Evolutionary conservation across 1,140 invertebrate genomes (phyloP).

Genomic region (Pectinophora gossypiella): DNA sequence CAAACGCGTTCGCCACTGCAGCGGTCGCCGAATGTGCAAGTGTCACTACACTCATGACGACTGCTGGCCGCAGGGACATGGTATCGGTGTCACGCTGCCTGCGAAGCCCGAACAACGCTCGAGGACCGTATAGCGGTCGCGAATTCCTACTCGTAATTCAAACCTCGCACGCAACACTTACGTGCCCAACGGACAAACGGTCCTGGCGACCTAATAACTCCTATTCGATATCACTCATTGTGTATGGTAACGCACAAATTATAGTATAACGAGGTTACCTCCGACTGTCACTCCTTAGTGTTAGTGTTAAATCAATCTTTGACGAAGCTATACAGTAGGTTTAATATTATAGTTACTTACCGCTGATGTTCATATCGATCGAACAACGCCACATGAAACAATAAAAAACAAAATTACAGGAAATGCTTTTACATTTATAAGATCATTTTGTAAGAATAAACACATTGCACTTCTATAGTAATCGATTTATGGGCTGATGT

Average conservation of each 20-base stretch:
- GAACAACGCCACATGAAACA: constrained; percentile 61
- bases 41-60: constrained; percentile 28
- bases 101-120: constrained; percentile 27
- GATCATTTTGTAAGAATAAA: too few species aligned
- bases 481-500: too few species aligned
- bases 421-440: background rate
- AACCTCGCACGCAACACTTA: constrained; percentile 55
- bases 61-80: constrained; percentile 47
- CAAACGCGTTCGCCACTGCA: constrained; percentile 51
- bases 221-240: constrained; percentile 43
- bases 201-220: constrained; percentile 61
- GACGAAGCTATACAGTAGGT: too few species aligned
- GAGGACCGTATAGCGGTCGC: constrained; percentile 68
- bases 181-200: constrained; percentile 56
- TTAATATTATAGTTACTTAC: constrained; percentile 40
- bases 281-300: too few species aligned
- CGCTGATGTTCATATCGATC: constrained; percentile 34
- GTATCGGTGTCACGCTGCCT: constrained; percentile 59
- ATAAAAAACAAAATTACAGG: constrained; percentile 21
- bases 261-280: background rate
- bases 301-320: too few species aligned
- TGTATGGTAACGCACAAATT: constrained; percentile 12
- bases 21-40: constrained; percentile 39
- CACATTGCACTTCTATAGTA: too few species aligned
- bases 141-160: constrained; percentile 72